Conservation (phyloP, 2,888 invertebrate genomes). For the Geotrupes spiniger region DNA sequence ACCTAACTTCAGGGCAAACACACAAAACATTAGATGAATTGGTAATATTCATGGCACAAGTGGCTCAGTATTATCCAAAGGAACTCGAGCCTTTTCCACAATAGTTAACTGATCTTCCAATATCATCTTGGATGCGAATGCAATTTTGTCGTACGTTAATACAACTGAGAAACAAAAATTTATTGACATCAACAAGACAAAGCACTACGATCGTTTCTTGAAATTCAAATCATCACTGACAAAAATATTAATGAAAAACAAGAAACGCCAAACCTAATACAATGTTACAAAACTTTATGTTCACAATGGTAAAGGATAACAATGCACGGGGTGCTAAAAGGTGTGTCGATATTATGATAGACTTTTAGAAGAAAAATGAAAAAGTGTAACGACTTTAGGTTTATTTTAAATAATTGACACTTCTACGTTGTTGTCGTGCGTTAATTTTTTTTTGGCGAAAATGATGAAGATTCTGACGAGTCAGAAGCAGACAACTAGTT, state of each 20-base stretch:
- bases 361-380: slow-evolving; percentile 90
- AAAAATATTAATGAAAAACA: slow-evolving; percentile 93
- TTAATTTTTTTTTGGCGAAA: slow-evolving; percentile 91
- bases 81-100: slow-evolving; percentile 82
- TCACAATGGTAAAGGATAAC: slow-evolving; percentile 84
- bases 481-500: slow-evolving; percentile 67
- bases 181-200: slow-evolving; percentile 91
- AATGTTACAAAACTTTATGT: slow-evolving; percentile 94
- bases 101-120: slow-evolving; percentile 79
- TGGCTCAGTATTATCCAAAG: slow-evolving; percentile 86
- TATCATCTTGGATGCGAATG: slow-evolving; percentile 85
- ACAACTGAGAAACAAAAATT: slow-evolving; percentile 86
- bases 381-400: slow-evolving; percentile 96
- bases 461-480: slow-evolving; percentile 66
- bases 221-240: slow-evolving; percentile 89
- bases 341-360: slow-evolving; percentile 91
- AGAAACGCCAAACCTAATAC: slow-evolving; percentile 90
- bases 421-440: slow-evolving; percentile 75
- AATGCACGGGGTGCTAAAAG: slow-evolving; percentile 89
- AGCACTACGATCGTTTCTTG: slow-evolving; percentile 79
- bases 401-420: slow-evolving; percentile 3
- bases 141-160: slow-evolving; percentile 91
- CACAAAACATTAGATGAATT: slow-evolving; percentile 83
- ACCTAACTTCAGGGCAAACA: slow-evolving; percentile 78
- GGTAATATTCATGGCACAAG: slow-evolving; percentile 90